phyloP scores from a whole-genome alignment of 2,888 invertebrate genomes.

The Chaetogeoica ovagalla region DNA sequence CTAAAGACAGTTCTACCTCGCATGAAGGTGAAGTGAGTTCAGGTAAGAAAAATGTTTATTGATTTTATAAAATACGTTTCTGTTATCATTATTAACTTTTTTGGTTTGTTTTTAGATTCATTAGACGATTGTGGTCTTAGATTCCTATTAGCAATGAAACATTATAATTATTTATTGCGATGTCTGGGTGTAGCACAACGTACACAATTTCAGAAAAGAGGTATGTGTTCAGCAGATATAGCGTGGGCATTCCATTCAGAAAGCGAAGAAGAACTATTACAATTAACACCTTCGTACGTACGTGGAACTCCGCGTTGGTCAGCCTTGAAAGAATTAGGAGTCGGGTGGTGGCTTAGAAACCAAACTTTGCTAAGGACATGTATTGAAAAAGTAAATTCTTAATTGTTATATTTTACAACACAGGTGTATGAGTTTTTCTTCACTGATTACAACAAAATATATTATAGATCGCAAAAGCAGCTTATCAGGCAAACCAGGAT shows the following conservation, averaged over 20 bases:
- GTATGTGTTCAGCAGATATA: conserved; percentile 85
- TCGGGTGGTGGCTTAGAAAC: conserved; percentile 96
- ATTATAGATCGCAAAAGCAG: conserved; percentile 78
- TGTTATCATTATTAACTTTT: background rate
- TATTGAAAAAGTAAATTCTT: conserved; percentile 72
- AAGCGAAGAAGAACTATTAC: conserved; percentile 90
- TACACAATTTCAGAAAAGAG: conserved; percentile 80
- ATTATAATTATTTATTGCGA: conserved; percentile 90
- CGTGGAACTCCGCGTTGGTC: conserved; percentile 87
- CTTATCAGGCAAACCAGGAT: conserved; percentile 89
- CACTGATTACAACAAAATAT: background rate
- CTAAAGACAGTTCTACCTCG: conserved; percentile 66
- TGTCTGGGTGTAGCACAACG: conserved; percentile 91
- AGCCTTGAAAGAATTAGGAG: conserved; percentile 84
- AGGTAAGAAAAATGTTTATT: conserved; percentile 32
- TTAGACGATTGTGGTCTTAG: conserved; percentile 96
- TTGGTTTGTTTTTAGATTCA: conserved; percentile 65
- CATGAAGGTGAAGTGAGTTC: conserved; percentile 55
- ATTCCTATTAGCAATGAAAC: conserved; percentile 95
- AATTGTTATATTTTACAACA: background rate
- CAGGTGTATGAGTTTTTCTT: background rate
- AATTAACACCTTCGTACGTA: conserved; percentile 83
- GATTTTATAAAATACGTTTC: background rate
- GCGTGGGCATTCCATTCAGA: conserved; percentile 99
- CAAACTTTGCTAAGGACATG: conserved; percentile 78